Evolutionary conservation across 2,888 invertebrate species (phyloP).

Genomic region (Frankliniella intonsa): DNA sequence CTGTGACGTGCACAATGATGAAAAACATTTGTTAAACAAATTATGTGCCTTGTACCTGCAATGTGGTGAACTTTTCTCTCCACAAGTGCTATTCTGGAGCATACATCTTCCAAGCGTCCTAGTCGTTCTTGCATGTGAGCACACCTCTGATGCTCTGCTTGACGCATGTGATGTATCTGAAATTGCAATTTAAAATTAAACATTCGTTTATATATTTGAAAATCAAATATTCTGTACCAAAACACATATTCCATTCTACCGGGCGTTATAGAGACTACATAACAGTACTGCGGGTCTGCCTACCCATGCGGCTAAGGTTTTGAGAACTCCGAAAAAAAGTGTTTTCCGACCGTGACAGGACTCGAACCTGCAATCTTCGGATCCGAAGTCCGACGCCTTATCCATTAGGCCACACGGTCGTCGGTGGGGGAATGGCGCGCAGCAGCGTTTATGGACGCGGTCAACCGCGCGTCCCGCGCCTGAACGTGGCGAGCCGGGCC

Average conservation of each 20-base stretch:
- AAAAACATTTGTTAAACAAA: neutral
- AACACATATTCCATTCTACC: too few species aligned
- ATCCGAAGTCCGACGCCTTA: conserved; percentile 68
- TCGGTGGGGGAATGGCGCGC: neutral
- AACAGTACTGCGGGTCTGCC: too few species aligned
- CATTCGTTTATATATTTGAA: neutral
- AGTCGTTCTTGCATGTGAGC: neutral
- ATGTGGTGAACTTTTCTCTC: conserved; percentile 11
- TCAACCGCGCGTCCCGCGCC: neutral
- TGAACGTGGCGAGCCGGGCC: conserved; percentile 2
- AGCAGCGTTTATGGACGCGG: neutral
- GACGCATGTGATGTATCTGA: neutral
- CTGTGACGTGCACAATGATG: neutral
- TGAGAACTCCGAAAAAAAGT: neutral
- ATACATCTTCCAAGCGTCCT: neutral
- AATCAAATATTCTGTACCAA: neutral
- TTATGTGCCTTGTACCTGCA: neutral
- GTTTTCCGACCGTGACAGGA: conserved; percentile 60
- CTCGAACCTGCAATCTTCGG: conserved; percentile 69
- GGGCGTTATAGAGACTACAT: too few species aligned
- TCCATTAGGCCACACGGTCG: conserved; percentile 60
- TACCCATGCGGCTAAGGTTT: too few species aligned
- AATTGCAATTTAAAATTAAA: neutral
- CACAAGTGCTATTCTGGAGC: neutral
- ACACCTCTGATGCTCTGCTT: neutral